Evolutionary conservation across 2,888 invertebrate genomes (phyloP).

Genomic region (Phanerotoma sp.): DNA sequence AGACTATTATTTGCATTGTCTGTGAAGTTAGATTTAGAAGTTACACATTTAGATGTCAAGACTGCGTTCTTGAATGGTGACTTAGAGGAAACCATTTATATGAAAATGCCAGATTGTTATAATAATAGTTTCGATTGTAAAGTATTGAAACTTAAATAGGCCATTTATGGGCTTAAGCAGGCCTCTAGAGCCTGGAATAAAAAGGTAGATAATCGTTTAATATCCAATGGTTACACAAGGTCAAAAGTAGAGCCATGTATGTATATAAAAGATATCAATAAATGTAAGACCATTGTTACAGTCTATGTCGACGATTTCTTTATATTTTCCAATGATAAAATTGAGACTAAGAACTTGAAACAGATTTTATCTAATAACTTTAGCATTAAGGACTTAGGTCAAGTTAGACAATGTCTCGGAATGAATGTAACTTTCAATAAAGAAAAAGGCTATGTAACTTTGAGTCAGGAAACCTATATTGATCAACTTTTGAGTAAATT

Average conservation of each 20-base stretch:
- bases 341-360: conserved; percentile 8
- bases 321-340: conserved; percentile 14
- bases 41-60: conserved; percentile 1
- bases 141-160: conserved; percentile 1
- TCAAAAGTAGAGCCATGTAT: conserved; percentile 28
- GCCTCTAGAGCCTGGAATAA: conserved; percentile 38
- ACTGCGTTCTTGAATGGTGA: not conserved
- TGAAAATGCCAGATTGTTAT: not conserved
- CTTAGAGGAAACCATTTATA: not conserved
- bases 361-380: conserved; percentile 15
- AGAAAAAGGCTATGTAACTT: not conserved
- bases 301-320: conserved; percentile 32
- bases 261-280: conserved; percentile 15
- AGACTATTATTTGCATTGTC: conserved; percentile 7
- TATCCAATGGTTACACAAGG: conserved; percentile 7
- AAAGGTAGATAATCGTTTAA: conserved; percentile 20
- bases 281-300: conserved; percentile 6
- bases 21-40: not conserved
- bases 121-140: too few relatives aligned
- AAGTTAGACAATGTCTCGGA: conserved; percentile 23
- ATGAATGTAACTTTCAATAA: conserved; percentile 5
- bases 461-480: not conserved
- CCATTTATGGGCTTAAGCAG: conserved; percentile 32
- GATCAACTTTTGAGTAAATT: not conserved
- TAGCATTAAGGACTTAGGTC: conserved; percentile 24